Base-by-base conservation (phyloP, 2,113 vertebrate species). In the Triplophysa tibetana region DNA sequence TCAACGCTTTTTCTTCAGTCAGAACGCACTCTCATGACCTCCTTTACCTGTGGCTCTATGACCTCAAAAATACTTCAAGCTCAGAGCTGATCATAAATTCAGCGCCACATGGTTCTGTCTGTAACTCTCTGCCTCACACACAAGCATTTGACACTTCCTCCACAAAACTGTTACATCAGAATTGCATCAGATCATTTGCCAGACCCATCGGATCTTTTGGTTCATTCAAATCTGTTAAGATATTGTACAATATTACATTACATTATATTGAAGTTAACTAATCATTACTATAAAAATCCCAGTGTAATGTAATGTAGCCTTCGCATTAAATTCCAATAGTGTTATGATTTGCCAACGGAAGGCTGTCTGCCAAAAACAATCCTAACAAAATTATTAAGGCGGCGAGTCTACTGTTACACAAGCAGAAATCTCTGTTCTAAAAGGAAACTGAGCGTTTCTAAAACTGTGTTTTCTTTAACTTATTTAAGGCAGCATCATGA, bases 1-100 rank as follows among this genome's bases (percentile, higher is more conserved):
- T 74, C 60, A 80, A 21, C 21, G 11, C 6, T n/a, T 82, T 17
- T 12, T 65, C 60, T 77, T 78, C 33, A 38, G 58, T 56, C 33
- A 21, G 54, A 61, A 66, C 29, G 48, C 60, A 62, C 24, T 66
- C 56, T 3, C 11, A 3, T 33, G 58, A 62, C 29, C 21, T 62
- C 58, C 6, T 75, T 75, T 63, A 58, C 54, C n/a, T 21, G n/a
- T 48, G 58, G 1, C 13, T 14, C 38, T 60, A 72, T 75, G 58
- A 48, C 38, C 56, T 43, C n/a, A 26, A 26, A 73, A 24, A 74
- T 24, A 9, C 69, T 38, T 56, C 14, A 43, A n/a, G 38, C 14
- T 62, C 38, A 74, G 26, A 61, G n/a, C 58, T 61, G 38, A 48
- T n/a, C 45, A 19, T 64, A 8, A 56, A 70, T 83, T 70, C 61